Percentiles rank a stretch among this genome's conserved stretches.
These are phyloP conservation scores for Luscinia megarhynchos DNA, from an alignment of 2,797 vertebrate genomes.

Conservation along the genomic window DNA sequence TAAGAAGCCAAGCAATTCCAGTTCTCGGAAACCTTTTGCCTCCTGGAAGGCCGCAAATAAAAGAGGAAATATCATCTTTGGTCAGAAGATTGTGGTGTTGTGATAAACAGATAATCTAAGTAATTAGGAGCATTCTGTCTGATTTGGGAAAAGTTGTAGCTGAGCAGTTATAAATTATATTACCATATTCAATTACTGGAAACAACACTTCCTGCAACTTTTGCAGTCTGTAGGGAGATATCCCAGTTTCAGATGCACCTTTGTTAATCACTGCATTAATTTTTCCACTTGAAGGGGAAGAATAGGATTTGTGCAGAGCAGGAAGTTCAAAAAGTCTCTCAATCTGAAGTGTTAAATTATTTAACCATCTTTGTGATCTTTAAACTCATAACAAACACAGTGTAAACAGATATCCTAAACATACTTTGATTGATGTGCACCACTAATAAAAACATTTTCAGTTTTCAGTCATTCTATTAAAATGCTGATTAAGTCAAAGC, in stretches of 20 bases:
- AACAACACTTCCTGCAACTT: conserved; percentile 50
- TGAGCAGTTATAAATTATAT: conserved; percentile 54
- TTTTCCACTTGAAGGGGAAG: conserved; percentile 32
- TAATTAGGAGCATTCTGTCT: conserved; percentile 23
- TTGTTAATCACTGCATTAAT: background rate
- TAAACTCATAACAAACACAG: background rate
- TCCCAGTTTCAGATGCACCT: conserved; percentile 3
- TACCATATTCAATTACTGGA: conserved; percentile 63
- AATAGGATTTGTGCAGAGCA: background rate
- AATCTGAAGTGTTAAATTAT: background rate
- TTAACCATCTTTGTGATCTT: background rate
- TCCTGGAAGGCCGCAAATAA: conserved; percentile 15
- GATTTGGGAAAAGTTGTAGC: conserved; percentile 38
- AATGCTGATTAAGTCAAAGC: background rate
- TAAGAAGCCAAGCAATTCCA: background rate
- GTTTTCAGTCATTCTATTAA: background rate
- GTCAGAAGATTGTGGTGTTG: background rate
- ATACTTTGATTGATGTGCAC: background rate
- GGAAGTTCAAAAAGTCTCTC: conserved; percentile 38
- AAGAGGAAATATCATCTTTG: background rate
- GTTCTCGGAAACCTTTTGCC: background rate
- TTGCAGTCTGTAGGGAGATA: background rate
- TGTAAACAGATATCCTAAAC: background rate
- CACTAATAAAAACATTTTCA: background rate
- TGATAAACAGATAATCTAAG: conserved; percentile 42